Evolutionary conservation across 2,797 vertebrate genomes (phyloP), one percentile per base, ranked within the genome.

Genomic region (Mormyrops attenuatus): DNA sequence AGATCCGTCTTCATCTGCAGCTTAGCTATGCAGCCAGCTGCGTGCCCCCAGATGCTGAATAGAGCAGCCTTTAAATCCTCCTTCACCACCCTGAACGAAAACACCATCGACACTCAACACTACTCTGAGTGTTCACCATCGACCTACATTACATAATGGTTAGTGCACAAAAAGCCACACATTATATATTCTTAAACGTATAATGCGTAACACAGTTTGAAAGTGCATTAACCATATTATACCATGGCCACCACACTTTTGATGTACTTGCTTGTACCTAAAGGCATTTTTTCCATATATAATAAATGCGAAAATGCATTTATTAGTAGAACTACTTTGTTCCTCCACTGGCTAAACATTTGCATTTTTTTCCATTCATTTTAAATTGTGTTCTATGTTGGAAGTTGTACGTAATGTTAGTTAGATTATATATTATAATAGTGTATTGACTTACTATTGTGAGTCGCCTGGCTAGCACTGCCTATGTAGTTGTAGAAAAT

Each of bases 1-100:
- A 26, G 87, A 88, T 22, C 30, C n/a, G 5, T 88, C 55, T 86
- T 86, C 22, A 22, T 47, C 17, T 47, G 57, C 52, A 5, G 60
- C 26, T 86, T 77, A 50, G 86, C 57, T 50, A 38, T 82, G 53
- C 63, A 90, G 86, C 91, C 90, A 89, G 88, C 60, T 88, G 85
- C 88, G 92, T 38, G 85, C 38, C 80, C 9, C 44, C 17, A 41
- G 30, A 20, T 41, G 30, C 34, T 41, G 69, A 77, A 77, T 15
- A 41, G 13, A 5, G 5, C 13, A 1, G 69, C 69, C 34, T 77
- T 77, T 41, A 77, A 77, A 77, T 20, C 69, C 69, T 41, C 69
- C 5, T 77, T 77, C 69, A 77, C 15, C 38, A 77, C 69, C 69
- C 34, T 15, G 63, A 69, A 69, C 13, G 63, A 34, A 69, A 34